Conservation (phyloP, 2,113 vertebrate genomes). For the Psilopogon haemacephalus region DNA sequence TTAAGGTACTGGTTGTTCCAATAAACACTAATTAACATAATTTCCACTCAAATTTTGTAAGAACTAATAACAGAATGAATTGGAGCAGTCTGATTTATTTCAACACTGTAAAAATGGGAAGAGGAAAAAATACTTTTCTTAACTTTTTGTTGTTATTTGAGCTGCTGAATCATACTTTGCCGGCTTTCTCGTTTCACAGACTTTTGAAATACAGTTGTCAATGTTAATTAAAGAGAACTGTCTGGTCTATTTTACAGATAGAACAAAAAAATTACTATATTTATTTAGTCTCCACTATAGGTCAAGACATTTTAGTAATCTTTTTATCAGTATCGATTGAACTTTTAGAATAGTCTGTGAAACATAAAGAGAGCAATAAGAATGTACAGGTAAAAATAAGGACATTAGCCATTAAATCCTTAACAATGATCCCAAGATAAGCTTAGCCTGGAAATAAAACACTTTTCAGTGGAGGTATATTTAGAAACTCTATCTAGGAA, state of each 20-base stretch:
- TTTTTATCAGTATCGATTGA: not conserved
- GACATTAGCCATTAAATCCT: not conserved
- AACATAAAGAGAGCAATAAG: not conserved
- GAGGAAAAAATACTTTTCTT: not conserved
- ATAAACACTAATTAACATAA: not conserved
- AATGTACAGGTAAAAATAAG: not conserved
- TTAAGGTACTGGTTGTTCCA: not conserved
- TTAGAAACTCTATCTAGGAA: not conserved
- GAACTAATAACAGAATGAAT: not conserved
- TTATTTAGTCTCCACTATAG: not conserved
- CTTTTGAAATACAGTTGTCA: slow-evolving; percentile 32
- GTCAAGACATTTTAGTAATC: not conserved
- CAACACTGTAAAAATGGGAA: not conserved
- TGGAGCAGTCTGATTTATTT: not conserved
- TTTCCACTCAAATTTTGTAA: not conserved
- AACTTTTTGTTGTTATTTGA: not conserved
- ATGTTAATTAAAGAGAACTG: slow-evolving; percentile 8
- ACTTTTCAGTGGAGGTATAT: not conserved
- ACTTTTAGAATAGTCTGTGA: not conserved
- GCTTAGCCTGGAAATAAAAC: not conserved
- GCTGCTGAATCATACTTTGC: not conserved
- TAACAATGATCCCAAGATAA: not conserved
- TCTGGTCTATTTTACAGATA: slow-evolving; percentile 19
- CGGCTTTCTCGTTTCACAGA: not conserved
- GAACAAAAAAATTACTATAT: not conserved